These are phyloP conservation scores for Drosophila parthenogenetica DNA, from an alignment of 2,888 invertebrate species.

Conservation along the genomic window DNA sequence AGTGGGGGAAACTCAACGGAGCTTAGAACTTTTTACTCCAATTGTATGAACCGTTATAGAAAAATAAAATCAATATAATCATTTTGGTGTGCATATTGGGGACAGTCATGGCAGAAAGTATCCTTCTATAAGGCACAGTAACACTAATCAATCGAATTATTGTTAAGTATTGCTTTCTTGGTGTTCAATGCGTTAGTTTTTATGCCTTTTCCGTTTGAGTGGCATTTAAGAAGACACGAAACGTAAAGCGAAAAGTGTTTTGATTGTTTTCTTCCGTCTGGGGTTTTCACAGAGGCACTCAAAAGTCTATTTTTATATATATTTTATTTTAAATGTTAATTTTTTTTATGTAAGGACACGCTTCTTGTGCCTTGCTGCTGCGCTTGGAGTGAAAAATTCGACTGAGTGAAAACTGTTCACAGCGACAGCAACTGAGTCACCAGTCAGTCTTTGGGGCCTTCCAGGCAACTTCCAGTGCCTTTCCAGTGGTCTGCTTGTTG, in stretches of 20 bases:
- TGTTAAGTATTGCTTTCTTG: not conserved
- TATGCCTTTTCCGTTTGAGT: conserved; percentile 72
- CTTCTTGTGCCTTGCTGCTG: conserved; percentile 34
- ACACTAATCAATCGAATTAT: conserved; percentile 12
- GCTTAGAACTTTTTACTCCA: conserved; percentile 84
- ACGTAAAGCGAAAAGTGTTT: conserved; percentile 6
- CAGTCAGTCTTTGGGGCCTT: conserved; percentile 6
- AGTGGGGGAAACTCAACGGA: not conserved
- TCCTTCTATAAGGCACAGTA: conserved; percentile 42
- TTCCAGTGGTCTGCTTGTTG: conserved; percentile 46
- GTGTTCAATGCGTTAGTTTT: conserved; percentile 39
- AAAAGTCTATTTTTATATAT: conserved; percentile 8
- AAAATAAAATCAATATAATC: conserved; percentile 85
- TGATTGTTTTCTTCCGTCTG: not conserved
- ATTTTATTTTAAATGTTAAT: conserved; percentile 19
- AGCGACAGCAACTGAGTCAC: conserved; percentile 45
- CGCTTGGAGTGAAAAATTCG: conserved; percentile 52
- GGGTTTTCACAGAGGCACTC: not conserved
- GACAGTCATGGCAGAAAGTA: conserved; percentile 72
- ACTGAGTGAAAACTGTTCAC: conserved; percentile 40
- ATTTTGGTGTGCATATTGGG: conserved; percentile 84
- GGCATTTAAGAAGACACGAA: conserved; percentile 61
- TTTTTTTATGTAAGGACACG: conserved; percentile 3
- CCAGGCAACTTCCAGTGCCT: conserved; percentile 47
- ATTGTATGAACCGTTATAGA: conserved; percentile 85